Evolutionary conservation across 1,140 invertebrate species (phyloP).

Genomic region (Nasonia vitripennis): DNA sequence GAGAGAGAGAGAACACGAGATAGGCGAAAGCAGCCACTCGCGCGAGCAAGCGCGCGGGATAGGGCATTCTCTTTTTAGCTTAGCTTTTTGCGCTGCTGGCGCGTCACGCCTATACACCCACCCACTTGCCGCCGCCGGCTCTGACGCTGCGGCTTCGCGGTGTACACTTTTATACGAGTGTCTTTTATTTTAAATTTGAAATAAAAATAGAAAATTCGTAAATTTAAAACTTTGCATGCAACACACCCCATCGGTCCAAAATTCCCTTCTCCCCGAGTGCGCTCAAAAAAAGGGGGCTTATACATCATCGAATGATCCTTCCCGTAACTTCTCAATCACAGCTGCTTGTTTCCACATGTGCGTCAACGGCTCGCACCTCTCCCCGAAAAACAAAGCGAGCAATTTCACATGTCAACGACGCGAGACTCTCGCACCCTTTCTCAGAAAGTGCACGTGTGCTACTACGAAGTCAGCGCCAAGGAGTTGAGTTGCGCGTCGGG

Average conservation of each 20-base stretch:
- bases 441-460: neutral
- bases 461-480: neutral
- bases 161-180: too few relatives aligned
- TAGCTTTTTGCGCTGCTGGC: neutral
- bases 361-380: slow-evolving; percentile 7
- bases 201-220: too few relatives aligned
- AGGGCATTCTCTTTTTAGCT: neutral
- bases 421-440: neutral
- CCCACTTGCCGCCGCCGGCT: neutral
- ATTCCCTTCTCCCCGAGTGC: neutral
- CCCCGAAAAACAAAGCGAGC: neutral
- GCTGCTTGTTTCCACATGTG: slow-evolving; percentile 36
- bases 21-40: neutral
- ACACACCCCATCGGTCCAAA: neutral
- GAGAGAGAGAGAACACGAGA: slow-evolving; percentile 17
- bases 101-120: neutral
- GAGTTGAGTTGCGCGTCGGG: neutral
- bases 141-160: too few relatives aligned
- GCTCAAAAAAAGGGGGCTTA: neutral
- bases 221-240: too few relatives aligned
- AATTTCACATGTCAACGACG: neutral
- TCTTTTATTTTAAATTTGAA: too few relatives aligned
- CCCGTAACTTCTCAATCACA: slow-evolving; percentile 1
- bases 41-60: neutral
- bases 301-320: neutral